phyloP scores from a whole-genome alignment of 2,113 vertebrate genomes.

The Colossoma macropomum region DNA sequence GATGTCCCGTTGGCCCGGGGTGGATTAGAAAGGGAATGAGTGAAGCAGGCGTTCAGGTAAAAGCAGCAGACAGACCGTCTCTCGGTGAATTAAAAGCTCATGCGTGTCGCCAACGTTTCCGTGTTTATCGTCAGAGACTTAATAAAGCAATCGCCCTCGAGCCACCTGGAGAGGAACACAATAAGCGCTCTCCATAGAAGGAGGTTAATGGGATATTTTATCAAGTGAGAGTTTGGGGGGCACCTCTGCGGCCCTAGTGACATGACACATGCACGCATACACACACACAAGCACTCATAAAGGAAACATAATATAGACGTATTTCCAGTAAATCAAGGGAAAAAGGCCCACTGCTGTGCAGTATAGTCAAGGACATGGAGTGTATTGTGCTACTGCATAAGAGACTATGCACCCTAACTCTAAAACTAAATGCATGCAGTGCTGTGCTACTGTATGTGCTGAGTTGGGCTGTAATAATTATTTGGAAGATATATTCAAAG shows the following conservation, averaged over 20 bases:
- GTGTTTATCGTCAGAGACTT: constrained; percentile 35
- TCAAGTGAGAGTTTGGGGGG: constrained; percentile 58
- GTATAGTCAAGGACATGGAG: constrained; percentile 10
- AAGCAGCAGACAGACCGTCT: constrained; percentile 9
- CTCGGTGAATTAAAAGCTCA: constrained; percentile 19
- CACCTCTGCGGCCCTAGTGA: constrained; percentile 40
- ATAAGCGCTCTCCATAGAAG: constrained; percentile 57
- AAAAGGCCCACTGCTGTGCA: background rate
- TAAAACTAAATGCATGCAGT: no score
- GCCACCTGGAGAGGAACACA: constrained; percentile 62
- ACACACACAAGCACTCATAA: constrained; percentile 17
- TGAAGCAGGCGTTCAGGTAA: constrained; percentile 26
- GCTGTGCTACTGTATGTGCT: no score
- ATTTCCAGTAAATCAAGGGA: constrained; percentile 37
- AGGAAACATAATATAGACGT: constrained; percentile 44
- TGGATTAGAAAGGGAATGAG: constrained; percentile 37
- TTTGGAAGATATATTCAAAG: no score
- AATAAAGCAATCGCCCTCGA: constrained; percentile 62
- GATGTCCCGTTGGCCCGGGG: constrained; percentile 19
- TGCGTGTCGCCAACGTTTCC: background rate
- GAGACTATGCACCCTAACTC: no score
- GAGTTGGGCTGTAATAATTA: no score
- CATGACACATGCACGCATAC: constrained; percentile 47
- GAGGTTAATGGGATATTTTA: constrained; percentile 75
- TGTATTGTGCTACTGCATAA: background rate